Base-by-base conservation (phyloP, 2,888 invertebrate genomes). In the Plebejus melissa region DNA sequence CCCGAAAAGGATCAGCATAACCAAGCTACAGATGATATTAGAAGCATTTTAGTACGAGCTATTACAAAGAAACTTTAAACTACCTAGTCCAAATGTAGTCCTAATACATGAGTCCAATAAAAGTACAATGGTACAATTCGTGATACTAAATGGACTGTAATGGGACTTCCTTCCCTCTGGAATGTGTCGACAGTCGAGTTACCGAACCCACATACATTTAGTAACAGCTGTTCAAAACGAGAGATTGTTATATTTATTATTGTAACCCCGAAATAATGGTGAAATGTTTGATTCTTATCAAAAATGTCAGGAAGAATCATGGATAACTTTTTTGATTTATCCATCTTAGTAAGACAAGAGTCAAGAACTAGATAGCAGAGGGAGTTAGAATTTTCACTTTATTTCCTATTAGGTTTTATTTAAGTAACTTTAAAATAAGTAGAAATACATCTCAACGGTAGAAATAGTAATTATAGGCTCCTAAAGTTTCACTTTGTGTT, bases 81-180 rank as follows among this genome's bases (percentile, higher is more conserved):
- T 54, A 4, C 22, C 22, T 9, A 22, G 58, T 22, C 22, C 2
- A 58, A 58, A 58, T 9, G 58, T 58, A 28, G 28, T 28, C 60
- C 28, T 1, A 60, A 60, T 9, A 22, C 60, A 60, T 22, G 58
- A 58, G 22, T 58, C 28, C 28, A 60, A 60, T 60, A 28, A 22
- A 60, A 28, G 60, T 60, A 60, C 60, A 60, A 60, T 60, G 28
- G 60, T 28, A 28, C 60, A 60, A 60, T 60, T 60, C 60, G 60
- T 60, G 60, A 28, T 28, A 60, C 11, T 60, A 58, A 58, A 58
- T 22, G 22, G 16, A 54, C 54, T 54, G 46, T 46, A 54, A 54
- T 54, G 60, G 60, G 28, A 60, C 60, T 60, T 60, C 60, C 60
- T 50, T 60, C 60, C 9, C 28, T 11, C 28, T 60, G 60, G 60